phyloP scores from a whole-genome alignment of 2,797 vertebrate genomes.

The Dallia pectoralis region DNA sequence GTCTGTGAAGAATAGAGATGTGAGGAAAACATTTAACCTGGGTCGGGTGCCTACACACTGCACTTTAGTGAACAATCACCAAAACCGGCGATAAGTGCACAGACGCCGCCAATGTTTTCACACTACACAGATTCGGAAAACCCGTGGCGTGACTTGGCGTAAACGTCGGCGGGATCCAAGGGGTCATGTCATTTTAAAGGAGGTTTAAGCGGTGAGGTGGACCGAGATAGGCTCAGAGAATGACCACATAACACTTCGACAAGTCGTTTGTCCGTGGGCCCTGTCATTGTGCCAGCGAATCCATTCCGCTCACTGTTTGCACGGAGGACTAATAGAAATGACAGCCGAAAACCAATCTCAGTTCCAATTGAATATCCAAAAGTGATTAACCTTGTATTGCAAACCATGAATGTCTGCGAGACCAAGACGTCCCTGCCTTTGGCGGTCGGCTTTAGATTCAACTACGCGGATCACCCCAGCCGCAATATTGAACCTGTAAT shows the following conservation, averaged over 20 bases:
- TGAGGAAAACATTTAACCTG: background rate
- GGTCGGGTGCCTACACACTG: background rate
- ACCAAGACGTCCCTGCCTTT: background rate
- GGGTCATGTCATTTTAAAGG: background rate
- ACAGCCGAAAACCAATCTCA: constrained; percentile 1
- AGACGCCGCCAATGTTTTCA: background rate
- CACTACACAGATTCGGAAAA: background rate
- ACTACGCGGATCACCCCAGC: background rate
- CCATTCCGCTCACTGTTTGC: background rate
- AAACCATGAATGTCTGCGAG: background rate
- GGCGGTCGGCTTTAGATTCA: background rate
- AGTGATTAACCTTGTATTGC: background rate
- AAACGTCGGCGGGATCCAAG: background rate
- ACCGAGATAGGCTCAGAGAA: background rate
- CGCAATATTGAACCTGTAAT: too few relatives aligned
- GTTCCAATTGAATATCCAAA: background rate
- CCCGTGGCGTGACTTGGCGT: background rate
- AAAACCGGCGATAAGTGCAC: background rate
- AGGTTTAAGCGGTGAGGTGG: background rate
- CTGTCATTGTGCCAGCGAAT: background rate
- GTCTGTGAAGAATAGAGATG: background rate
- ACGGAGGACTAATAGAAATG: background rate
- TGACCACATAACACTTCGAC: background rate
- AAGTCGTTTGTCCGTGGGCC: background rate
- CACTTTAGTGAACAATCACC: background rate